Percentiles rank a stretch among this genome's conserved stretches.
phyloP scores from a whole-genome alignment of 1,140 invertebrate species.

The Magallana gigas region DNA sequence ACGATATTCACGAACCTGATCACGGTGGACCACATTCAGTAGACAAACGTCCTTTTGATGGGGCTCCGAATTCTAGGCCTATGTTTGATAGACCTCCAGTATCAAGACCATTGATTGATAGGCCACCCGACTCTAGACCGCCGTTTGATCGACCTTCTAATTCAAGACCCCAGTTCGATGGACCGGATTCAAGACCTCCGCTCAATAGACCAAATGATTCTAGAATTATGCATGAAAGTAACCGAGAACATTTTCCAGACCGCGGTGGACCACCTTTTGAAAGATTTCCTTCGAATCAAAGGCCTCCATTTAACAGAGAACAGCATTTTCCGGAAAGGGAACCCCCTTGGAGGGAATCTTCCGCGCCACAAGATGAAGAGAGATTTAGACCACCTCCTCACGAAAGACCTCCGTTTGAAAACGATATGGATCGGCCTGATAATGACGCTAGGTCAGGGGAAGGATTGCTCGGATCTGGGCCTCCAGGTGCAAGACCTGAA shows the following conservation, averaged over 20 bases:
- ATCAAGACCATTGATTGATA: neutral
- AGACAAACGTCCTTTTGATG: neutral
- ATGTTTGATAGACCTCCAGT: slow-evolving; percentile 26
- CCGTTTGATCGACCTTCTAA: slow-evolving; percentile 23
- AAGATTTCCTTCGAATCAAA: slow-evolving; percentile 12
- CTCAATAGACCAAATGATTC: slow-evolving; percentile 8
- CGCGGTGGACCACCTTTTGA: slow-evolving; percentile 13
- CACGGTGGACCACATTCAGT: neutral
- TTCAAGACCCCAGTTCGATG: neutral
- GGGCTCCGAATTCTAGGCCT: slow-evolving; percentile 9
- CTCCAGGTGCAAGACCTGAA: neutral
- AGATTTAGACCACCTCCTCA: neutral
- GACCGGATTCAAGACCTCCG: slow-evolving; percentile 17
- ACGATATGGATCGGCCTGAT: neutral
- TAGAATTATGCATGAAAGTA: neutral
- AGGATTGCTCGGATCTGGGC: neutral
- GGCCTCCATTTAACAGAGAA: slow-evolving; percentile 32
- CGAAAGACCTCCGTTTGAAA: slow-evolving; percentile 41
- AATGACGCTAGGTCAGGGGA: neutral
- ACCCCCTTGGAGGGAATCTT: neutral
- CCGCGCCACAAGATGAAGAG: neutral
- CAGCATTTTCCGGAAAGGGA: slow-evolving; percentile 3
- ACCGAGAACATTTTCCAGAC: neutral
- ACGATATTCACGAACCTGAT: slow-evolving; percentile 29
- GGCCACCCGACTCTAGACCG: neutral